A percentile compares a stretch with the other conserved stretches of the same genome.
These are phyloP conservation scores for Strigamia maritima DNA, from an alignment of 2,888 invertebrate genomes.

Conservation along the genomic window DNA sequence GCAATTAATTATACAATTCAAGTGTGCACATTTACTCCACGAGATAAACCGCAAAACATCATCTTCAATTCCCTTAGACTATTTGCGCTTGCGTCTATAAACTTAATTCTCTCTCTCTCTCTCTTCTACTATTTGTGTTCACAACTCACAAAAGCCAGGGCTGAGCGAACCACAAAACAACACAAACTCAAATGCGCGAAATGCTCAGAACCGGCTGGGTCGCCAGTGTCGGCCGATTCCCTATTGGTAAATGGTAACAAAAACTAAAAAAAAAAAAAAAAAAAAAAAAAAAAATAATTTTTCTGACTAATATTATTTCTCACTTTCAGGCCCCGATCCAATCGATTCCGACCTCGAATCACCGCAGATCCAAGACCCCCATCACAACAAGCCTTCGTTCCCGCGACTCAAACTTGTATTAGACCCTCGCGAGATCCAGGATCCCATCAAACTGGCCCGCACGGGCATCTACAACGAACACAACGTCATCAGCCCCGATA, in stretches of 20 bases:
- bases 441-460: conserved; percentile 64
- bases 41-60: background rate
- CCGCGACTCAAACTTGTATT: conserved; percentile 66
- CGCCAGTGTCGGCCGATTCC: conserved; percentile 1
- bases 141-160: conserved; percentile 2
- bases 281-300: no score
- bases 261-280: no score
- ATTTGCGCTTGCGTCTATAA: no score
- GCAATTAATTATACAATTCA: background rate
- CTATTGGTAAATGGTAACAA: background rate
- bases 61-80: background rate
- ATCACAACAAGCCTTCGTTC: background rate
- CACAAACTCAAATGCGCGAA: background rate
- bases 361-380: background rate
- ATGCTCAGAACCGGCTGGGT: conserved; percentile 31
- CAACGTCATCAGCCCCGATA: conserved; percentile 65
- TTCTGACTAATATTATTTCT: no score
- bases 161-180: background rate
- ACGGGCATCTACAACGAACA: conserved; percentile 63
- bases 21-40: background rate
- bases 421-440: conserved; percentile 71
- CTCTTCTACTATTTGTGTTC: no score
- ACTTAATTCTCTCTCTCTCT: no score
- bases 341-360: background rate
- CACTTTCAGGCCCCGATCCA: conserved; percentile 38